phyloP scores from a whole-genome alignment of 2,797 vertebrate genomes.

The Acanthurus leucopareius region DNA sequence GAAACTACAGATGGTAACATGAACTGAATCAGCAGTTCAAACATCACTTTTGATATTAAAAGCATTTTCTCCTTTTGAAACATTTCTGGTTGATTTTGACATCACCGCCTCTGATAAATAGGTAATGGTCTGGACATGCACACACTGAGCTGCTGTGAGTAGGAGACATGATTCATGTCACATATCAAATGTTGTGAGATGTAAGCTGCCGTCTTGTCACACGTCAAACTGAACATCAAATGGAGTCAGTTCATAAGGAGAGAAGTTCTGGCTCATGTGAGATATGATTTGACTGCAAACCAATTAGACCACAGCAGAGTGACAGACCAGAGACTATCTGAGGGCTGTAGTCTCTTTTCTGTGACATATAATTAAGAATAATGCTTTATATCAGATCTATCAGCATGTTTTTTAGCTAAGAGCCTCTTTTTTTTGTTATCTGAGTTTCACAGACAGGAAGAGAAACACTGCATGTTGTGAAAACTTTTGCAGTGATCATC shows the following conservation, averaged over 20 bases:
- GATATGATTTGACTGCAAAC: slow-evolving; percentile 46
- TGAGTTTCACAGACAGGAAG: background rate
- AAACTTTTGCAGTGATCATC: background rate
- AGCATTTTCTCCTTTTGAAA: slow-evolving; percentile 17
- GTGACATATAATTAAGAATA: slow-evolving; percentile 2
- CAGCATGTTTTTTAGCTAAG: slow-evolving; percentile 21
- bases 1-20: background rate
- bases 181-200: slow-evolving; percentile 47
- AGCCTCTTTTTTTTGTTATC: slow-evolving; percentile 4
- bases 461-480: background rate
- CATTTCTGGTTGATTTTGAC: slow-evolving; percentile 30
- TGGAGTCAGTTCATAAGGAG: slow-evolving; percentile 20
- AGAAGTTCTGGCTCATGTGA: slow-evolving; percentile 30
- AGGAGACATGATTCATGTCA: slow-evolving; percentile 50
- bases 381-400: slow-evolving; percentile 14
- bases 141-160: slow-evolving; percentile 54
- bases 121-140: slow-evolving; percentile 54
- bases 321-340: slow-evolving; percentile 30
- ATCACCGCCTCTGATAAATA: slow-evolving; percentile 55
- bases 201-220: slow-evolving; percentile 35
- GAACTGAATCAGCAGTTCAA: slow-evolving; percentile 11
- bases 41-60: background rate
- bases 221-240: slow-evolving; percentile 44
- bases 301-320: slow-evolving; percentile 46
- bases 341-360: slow-evolving; percentile 20